These are phyloP conservation scores for Ophion costatus DNA, from an alignment of 2,888 invertebrate genomes.

Conservation along the genomic window DNA sequence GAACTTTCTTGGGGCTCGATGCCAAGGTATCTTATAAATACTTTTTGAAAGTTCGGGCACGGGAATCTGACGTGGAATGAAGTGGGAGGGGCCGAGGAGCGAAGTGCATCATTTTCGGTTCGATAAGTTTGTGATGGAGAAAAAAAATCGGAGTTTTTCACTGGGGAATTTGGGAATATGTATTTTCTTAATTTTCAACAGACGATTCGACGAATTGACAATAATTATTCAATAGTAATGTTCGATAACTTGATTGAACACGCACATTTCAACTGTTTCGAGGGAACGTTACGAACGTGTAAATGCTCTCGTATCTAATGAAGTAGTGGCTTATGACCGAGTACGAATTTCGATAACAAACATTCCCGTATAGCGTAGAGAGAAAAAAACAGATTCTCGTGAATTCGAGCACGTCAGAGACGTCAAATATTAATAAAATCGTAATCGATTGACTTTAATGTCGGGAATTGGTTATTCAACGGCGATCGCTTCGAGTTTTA, in stretches of 20 bases:
- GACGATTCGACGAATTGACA: no score
- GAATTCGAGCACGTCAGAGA: neutral
- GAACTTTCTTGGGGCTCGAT: slow-evolving; percentile 54
- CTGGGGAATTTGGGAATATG: neutral
- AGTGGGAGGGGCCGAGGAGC: slow-evolving; percentile 24
- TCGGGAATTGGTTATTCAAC: neutral
- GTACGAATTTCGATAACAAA: slow-evolving; percentile 21
- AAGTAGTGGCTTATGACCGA: slow-evolving; percentile 17
- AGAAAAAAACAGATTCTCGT: slow-evolving; percentile 10
- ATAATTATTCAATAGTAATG: neutral
- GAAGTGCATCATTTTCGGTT: slow-evolving; percentile 7
- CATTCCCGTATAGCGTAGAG: neutral
- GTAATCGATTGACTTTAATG: neutral
- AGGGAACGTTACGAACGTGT: slow-evolving; percentile 10
- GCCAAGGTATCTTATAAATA: slow-evolving; percentile 72
- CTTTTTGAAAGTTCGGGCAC: slow-evolving; percentile 50
- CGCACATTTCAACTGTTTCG: neutral
- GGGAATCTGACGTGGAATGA: slow-evolving; percentile 41
- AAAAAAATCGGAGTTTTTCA: neutral
- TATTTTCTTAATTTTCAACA: no score
- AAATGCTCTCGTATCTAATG: slow-evolving; percentile 34
- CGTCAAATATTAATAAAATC: slow-evolving; percentile 9
- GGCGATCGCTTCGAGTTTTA: neutral
- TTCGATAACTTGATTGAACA: neutral
- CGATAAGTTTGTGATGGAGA: neutral